These are phyloP conservation scores for Protobothrops flavoviridis DNA, from an alignment of 2,113 vertebrate species.

Conservation along the genomic window DNA sequence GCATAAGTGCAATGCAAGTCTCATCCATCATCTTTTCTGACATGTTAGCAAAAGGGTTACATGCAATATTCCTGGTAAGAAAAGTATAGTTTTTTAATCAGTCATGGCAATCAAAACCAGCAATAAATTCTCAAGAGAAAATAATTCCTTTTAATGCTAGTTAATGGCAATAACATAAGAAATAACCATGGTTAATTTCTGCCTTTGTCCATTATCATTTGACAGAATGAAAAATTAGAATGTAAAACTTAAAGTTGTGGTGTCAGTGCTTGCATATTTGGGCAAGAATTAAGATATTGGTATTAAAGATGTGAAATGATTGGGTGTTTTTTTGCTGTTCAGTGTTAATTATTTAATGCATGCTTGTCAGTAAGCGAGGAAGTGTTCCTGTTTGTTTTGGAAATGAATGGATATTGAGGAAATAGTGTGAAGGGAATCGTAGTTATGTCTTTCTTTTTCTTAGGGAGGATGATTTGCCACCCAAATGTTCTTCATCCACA, in stretches of 20 bases:
- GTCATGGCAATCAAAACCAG: background rate
- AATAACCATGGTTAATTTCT: background rate
- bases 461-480: constrained; percentile 96
- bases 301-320: background rate
- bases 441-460: constrained; percentile 23
- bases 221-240: background rate
- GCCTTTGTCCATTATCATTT: background rate
- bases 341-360: background rate
- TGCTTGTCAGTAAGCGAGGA: background rate
- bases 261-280: background rate
- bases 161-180: background rate
- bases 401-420: background rate
- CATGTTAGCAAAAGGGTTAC: background rate
- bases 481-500: constrained; percentile 86
- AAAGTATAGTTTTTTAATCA: background rate
- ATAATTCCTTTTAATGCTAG: background rate
- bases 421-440: background rate
- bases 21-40: background rate
- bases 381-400: background rate
- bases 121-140: background rate
- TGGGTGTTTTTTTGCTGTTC: background rate
- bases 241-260: background rate
- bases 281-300: background rate
- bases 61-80: background rate
- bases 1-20: background rate